These are phyloP conservation scores for Chromoteleia sp. DNA, from an alignment of 2,888 invertebrate species.

Conservation along the genomic window DNA sequence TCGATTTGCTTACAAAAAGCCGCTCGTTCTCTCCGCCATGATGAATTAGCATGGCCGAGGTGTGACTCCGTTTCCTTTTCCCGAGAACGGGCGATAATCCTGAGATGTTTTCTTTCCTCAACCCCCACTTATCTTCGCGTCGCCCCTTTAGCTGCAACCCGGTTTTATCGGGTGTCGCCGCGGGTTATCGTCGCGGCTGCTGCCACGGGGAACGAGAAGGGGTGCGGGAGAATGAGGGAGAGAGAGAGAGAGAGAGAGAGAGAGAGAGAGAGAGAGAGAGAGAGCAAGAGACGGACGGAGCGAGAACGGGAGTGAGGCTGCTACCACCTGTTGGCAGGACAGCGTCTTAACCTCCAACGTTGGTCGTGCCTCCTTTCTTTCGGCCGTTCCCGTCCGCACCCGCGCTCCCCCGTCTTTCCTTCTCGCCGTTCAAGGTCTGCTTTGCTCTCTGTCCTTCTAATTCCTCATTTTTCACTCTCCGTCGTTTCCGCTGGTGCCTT, in stretches of 20 bases:
- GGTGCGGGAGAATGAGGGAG: slow-evolving; percentile 5
- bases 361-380: slow-evolving; percentile 61
- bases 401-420: slow-evolving; percentile 20
- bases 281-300: slow-evolving; percentile 64
- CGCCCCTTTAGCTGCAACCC: slow-evolving; percentile 74
- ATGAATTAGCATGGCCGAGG: slow-evolving; percentile 59
- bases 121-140: slow-evolving; percentile 77
- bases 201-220: slow-evolving; percentile 79
- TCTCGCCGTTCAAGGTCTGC: slow-evolving; percentile 59
- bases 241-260: slow-evolving; percentile 53
- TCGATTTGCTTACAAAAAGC: slow-evolving; percentile 56
- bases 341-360: slow-evolving; percentile 82
- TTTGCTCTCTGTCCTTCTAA: slow-evolving; percentile 59
- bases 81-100: slow-evolving; percentile 78
- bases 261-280: slow-evolving; percentile 75
- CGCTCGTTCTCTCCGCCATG: slow-evolving; percentile 36
- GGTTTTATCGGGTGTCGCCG: slow-evolving; percentile 85
- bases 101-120: slow-evolving; percentile 81
- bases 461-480: slow-evolving; percentile 66
- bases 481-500: slow-evolving; percentile 54
- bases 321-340: slow-evolving; percentile 84
- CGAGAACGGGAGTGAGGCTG: slow-evolving; percentile 77
- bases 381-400: slow-evolving; percentile 41
- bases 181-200: slow-evolving; percentile 84
- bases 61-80: slow-evolving; percentile 67